These are phyloP conservation scores for Cyclargus thomasi DNA, from an alignment of 1,140 invertebrate species.

Conservation along the genomic window DNA sequence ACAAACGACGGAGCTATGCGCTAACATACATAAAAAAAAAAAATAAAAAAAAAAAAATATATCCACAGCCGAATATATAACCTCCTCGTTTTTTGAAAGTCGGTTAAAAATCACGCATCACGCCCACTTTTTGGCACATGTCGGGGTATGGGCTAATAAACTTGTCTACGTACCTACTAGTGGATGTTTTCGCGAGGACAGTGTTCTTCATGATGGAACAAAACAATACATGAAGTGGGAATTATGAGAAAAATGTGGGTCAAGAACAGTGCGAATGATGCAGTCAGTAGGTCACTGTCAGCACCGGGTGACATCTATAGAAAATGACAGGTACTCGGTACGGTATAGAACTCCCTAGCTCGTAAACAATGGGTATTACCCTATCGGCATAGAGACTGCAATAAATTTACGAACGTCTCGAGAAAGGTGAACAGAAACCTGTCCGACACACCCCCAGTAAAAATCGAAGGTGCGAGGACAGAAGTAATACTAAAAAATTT, in stretches of 20 bases:
- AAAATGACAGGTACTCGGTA: not conserved
- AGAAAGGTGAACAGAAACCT: not conserved
- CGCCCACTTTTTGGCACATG: slow-evolving; percentile 2
- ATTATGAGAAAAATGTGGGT: not conserved
- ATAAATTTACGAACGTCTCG: not conserved
- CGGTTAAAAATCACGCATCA: not conserved
- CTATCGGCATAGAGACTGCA: not conserved
- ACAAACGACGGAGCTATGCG: no score
- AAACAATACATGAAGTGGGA: not conserved
- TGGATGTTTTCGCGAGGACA: no score
- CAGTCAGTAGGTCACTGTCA: not conserved
- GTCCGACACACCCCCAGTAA: not conserved
- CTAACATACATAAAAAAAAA: no score
- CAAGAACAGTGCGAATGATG: not conserved
- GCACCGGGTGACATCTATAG: not conserved
- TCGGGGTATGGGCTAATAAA: not conserved
- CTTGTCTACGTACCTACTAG: not conserved
- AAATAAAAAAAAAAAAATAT: no score
- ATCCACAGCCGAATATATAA: no score
- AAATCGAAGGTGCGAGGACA: not conserved
- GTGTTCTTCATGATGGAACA: not conserved
- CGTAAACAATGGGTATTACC: not conserved
- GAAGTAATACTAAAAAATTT: not conserved
- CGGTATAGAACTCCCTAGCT: not conserved
- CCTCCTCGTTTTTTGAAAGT: no score